Conservation (phyloP, 2,797 vertebrate species). For the Tenualosa ilisha region DNA sequence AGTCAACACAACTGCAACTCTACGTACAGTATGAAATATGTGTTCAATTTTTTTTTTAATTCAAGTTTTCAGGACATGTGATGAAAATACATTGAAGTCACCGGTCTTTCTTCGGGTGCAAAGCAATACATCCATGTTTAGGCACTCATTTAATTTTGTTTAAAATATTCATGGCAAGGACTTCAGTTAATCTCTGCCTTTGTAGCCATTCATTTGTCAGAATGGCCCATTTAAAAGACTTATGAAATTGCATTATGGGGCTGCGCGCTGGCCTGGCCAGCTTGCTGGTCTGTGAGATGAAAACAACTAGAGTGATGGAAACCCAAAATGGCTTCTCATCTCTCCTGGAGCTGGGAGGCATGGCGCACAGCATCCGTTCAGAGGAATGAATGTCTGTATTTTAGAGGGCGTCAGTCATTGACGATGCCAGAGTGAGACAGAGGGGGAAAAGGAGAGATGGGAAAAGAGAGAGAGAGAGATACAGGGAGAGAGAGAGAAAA, state of each 20-base stretch:
- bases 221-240: slow-evolving; percentile 28
- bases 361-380: slow-evolving; percentile 20
- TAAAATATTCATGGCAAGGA: slow-evolving; percentile 13
- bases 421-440: slow-evolving; percentile 32
- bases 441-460: not conserved
- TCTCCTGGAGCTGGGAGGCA: slow-evolving; percentile 28
- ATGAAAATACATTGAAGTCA: not conserved
- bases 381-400: slow-evolving; percentile 31
- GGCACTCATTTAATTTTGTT: not conserved
- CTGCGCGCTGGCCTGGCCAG: not conserved
- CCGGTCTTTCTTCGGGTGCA: not conserved
- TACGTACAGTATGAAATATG: not conserved
- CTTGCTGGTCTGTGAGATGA: slow-evolving; percentile 26
- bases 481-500: not conserved
- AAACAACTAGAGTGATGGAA: slow-evolving; percentile 33
- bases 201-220: not conserved
- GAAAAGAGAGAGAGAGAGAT: not conserved
- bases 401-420: not conserved
- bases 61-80: not conserved
- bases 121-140: not conserved
- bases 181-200: slow-evolving; percentile 9
- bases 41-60: not conserved
- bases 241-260: slow-evolving; percentile 29
- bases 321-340: slow-evolving; percentile 32
- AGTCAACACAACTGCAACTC: not conserved